Percentiles rank a stretch among this genome's conserved stretches.
Conservation (phyloP, 2,113 vertebrate species). For the Copsychus sechellarum region DNA sequence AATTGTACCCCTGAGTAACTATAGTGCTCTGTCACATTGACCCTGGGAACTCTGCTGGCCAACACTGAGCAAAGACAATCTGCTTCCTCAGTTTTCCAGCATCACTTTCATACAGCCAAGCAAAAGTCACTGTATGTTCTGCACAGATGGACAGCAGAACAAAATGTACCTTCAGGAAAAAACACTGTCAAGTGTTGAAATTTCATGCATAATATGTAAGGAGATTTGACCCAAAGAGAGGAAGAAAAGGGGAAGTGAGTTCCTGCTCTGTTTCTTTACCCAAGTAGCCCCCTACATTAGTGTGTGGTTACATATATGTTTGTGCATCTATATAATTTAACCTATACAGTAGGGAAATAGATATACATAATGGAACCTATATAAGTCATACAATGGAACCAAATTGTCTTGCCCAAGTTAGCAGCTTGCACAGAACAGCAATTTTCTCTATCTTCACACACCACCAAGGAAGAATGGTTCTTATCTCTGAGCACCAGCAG, state of each 20-base stretch:
- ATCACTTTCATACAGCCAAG: neutral
- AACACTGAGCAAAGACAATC: neutral
- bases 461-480: neutral
- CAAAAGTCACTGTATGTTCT: neutral
- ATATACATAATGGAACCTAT: neutral
- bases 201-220: neutral
- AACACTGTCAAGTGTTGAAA: neutral
- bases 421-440: neutral
- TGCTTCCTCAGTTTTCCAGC: neutral
- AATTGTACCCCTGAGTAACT: neutral
- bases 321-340: neutral
- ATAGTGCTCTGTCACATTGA: neutral
- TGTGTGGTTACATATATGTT: neutral
- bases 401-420: neutral
- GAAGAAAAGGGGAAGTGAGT: neutral
- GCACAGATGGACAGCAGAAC: neutral
- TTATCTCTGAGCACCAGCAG: neutral
- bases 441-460: neutral
- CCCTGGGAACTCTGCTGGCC: neutral
- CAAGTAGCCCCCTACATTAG: neutral
- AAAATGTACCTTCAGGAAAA: neutral
- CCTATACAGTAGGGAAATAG: neutral
- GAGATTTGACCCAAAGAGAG: neutral
- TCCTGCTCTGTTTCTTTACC: neutral
- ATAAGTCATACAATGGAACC: neutral